These are phyloP conservation scores for Onthophagus sagittarius DNA, from an alignment of 2,888 invertebrate species.

Conservation along the genomic window DNA sequence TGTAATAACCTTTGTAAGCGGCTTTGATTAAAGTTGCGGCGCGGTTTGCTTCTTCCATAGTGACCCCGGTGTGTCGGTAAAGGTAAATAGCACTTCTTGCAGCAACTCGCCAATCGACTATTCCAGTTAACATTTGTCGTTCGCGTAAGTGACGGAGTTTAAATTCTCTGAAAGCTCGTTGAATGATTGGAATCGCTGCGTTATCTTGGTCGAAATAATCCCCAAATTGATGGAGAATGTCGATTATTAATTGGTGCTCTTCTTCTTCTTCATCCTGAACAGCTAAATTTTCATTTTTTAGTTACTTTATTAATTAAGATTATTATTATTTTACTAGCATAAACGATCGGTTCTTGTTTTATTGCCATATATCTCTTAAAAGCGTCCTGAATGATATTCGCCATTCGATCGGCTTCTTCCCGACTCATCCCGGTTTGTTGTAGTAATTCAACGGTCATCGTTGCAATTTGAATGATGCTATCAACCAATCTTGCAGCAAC, in stretches of 20 bases:
- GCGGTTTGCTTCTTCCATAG: slow-evolving; percentile 43
- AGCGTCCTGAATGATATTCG: slow-evolving; percentile 39
- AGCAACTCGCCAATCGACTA: slow-evolving; percentile 47
- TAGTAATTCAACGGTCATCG: slow-evolving; percentile 41
- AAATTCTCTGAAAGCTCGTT: slow-evolving; percentile 39
- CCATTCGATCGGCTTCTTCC: slow-evolving; percentile 39
- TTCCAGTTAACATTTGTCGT: slow-evolving; percentile 39
- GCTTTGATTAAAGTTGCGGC: slow-evolving; percentile 47
- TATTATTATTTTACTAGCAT: neutral
- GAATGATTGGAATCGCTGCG: slow-evolving; percentile 34
- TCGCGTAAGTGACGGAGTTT: slow-evolving; percentile 36
- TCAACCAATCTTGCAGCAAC: slow-evolving; percentile 44
- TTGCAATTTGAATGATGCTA: slow-evolving; percentile 41
- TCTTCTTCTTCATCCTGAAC: slow-evolving; percentile 33
- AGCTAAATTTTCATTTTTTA: neutral
- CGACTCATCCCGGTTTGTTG: slow-evolving; percentile 38
- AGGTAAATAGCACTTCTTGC: slow-evolving; percentile 43
- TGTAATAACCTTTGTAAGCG: slow-evolving; percentile 48
- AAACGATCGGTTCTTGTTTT: slow-evolving; percentile 19
- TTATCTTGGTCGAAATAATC: slow-evolving; percentile 25
- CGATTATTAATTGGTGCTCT: slow-evolving; percentile 17
- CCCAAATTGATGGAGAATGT: slow-evolving; percentile 20
- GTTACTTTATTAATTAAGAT: neutral
- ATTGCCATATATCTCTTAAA: slow-evolving; percentile 34
- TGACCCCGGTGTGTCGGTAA: slow-evolving; percentile 43